phyloP scores from a whole-genome alignment of 2,797 vertebrate genomes.

The Crocidura indochinensis region DNA sequence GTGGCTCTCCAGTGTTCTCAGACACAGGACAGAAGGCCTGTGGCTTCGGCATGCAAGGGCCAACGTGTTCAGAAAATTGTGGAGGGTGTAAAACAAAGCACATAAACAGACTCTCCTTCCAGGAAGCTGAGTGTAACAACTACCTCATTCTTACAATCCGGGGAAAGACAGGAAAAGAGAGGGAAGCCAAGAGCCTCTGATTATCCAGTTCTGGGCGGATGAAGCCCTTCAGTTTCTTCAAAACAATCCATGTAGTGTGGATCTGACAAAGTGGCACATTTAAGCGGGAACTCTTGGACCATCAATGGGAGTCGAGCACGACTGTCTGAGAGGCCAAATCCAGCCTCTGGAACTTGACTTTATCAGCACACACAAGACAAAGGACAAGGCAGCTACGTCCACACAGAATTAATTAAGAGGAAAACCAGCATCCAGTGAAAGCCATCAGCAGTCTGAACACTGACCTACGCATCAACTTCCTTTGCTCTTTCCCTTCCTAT shows the following conservation, averaged over 20 bases:
- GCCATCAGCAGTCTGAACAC: conserved; percentile 60
- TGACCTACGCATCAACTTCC: conserved; percentile 41
- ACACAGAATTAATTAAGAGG: conserved; percentile 80
- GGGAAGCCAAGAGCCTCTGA: conserved; percentile 77
- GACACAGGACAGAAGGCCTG: conserved; percentile 67
- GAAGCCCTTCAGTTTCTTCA: conserved; percentile 81
- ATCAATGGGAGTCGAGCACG: conserved; percentile 79
- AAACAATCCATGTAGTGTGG: conserved; percentile 85
- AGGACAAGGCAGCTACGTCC: conserved; percentile 76
- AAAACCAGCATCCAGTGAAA: conserved; percentile 65
- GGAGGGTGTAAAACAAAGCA: conserved; percentile 76
- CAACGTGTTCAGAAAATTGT: conserved; percentile 84
- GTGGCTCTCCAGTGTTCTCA: conserved; percentile 44
- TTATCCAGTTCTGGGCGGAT: conserved; percentile 82
- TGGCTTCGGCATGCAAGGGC: conserved; percentile 77
- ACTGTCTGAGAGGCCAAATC: conserved; percentile 76
- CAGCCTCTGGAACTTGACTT: conserved; percentile 80
- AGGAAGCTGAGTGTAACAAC: conserved; percentile 81
- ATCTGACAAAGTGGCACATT: conserved; percentile 85
- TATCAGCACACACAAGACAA: conserved; percentile 83
- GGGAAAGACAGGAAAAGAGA: conserved; percentile 84
- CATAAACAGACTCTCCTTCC: conserved; percentile 81
- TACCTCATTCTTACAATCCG: conserved; percentile 81
- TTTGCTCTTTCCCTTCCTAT: background rate
- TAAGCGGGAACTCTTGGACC: conserved; percentile 77